These are phyloP conservation scores for Acropora yongei DNA, from an alignment of 64 coral and sea anemone genomes.

Conservation along the genomic window DNA sequence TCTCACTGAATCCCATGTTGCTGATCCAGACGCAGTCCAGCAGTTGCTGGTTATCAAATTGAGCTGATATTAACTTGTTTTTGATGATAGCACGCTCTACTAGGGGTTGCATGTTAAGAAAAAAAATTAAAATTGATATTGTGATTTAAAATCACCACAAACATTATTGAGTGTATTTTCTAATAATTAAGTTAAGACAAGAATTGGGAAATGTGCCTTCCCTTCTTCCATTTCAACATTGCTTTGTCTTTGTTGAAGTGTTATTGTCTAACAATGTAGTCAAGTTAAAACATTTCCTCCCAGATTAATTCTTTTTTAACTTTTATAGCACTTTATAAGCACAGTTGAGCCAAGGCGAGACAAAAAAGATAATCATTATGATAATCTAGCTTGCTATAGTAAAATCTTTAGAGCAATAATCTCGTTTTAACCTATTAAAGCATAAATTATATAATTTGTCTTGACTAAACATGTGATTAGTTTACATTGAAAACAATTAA, in stretches of 20 bases:
- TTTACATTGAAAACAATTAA: neutral
- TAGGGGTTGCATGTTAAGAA: no score
- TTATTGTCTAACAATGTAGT: neutral
- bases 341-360: neutral
- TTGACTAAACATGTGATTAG: no score
- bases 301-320: neutral
- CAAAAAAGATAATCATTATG: neutral
- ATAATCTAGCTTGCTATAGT: neutral
- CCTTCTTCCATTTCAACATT: neutral
- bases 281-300: neutral
- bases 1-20: no score
- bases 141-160: no score
- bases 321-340: neutral
- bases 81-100: no score
- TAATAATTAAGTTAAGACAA: neutral
- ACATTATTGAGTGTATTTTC: neutral
- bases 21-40: no score
- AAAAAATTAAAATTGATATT: no score
- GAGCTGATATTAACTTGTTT: no score
- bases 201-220: neutral
- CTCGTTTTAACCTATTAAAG: neutral
- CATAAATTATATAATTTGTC: no score
- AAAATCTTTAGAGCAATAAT: neutral
- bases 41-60: no score
- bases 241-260: neutral